Evolutionary conservation across 2,113 vertebrate species (phyloP).

Genomic region (Zapus hudsonius): DNA sequence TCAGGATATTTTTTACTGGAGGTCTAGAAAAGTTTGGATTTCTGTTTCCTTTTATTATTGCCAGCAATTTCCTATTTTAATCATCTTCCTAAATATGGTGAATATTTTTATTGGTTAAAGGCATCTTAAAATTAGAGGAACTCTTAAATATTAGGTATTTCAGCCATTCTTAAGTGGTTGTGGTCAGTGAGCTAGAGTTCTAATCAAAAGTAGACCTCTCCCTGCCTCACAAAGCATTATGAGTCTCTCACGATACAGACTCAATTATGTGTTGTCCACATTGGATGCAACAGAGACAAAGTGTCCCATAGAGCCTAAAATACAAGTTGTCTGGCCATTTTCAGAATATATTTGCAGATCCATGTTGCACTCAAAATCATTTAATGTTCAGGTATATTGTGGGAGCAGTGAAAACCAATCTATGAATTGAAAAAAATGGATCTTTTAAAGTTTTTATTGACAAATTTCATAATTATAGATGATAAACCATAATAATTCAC

Average conservation of each 20-base stretch:
- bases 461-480: too few species aligned
- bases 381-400: neutral
- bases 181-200: neutral
- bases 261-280: neutral
- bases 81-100: neutral
- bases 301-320: neutral
- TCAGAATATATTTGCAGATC: neutral
- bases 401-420: neutral
- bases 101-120: neutral
- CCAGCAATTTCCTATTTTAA: neutral
- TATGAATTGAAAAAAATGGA: neutral
- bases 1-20: neutral
- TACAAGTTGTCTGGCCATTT: neutral
- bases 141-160: neutral
- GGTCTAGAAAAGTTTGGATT: neutral
- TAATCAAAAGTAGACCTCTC: neutral
- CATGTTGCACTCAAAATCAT: neutral
- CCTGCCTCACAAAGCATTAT: neutral
- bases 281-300: neutral
- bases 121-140: neutral
- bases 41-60: neutral
- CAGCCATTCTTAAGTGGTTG: neutral
- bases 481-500: too few species aligned
- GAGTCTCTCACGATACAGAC: rapidly evolving
- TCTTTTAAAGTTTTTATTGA: too few species aligned